phyloP scores from a whole-genome alignment of 2,113 vertebrate genomes.

The Oreotrochilus melanogaster region DNA sequence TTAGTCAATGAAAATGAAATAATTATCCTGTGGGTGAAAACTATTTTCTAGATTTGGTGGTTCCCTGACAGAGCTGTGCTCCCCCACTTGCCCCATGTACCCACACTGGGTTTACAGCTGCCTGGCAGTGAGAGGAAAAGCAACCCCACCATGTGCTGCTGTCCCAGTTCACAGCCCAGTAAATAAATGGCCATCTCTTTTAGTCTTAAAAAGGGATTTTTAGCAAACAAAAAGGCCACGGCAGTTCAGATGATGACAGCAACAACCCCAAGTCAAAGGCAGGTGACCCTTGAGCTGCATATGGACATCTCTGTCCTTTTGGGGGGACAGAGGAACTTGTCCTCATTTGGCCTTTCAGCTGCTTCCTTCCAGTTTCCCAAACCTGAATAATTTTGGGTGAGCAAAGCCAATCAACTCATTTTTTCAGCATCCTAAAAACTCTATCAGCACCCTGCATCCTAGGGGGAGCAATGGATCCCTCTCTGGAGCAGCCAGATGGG shows the following conservation, averaged over 20 bases:
- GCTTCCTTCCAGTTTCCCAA: not conserved
- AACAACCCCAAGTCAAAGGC: conserved; percentile 35
- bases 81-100: not conserved
- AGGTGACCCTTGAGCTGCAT: conserved; percentile 1
- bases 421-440: rapidly evolving
- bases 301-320: not conserved
- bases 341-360: not conserved
- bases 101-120: not conserved
- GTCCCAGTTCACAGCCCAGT: not conserved
- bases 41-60: not conserved
- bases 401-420: not conserved
- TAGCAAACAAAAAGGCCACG: conserved; percentile 42
- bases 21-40: not conserved
- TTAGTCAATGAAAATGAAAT: not conserved
- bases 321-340: not conserved
- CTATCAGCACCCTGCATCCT: rapidly evolving
- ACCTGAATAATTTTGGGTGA: not conserved
- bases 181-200: not conserved
- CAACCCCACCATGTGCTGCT: conserved; percentile 7
- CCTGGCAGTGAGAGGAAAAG: not conserved
- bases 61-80: not conserved
- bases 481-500: not conserved
- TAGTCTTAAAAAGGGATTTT: conserved; percentile 2
- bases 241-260: not conserved
- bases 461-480: rapidly evolving